A percentile compares a stretch with the other conserved stretches of the same genome.
Conservation (phyloP, 2,888 invertebrate genomes). For the Noctua janthina region DNA sequence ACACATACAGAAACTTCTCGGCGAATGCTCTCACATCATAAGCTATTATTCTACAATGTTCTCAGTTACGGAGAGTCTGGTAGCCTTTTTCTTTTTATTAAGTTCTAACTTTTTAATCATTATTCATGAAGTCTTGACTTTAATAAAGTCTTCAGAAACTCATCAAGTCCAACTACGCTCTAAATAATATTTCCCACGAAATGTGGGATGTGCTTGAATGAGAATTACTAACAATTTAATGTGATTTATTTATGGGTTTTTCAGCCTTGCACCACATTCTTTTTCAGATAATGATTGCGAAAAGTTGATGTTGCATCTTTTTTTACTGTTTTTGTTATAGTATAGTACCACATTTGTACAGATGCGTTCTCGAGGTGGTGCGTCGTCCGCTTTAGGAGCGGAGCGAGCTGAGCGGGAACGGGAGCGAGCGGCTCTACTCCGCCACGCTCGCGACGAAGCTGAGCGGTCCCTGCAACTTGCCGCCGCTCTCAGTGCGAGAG, state of each 20-base stretch:
- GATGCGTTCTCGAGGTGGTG: constrained; percentile 94
- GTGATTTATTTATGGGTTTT: constrained; percentile 18
- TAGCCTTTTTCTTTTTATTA: constrained; percentile 34
- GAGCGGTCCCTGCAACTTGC: constrained; percentile 96
- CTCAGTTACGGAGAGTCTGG: constrained; percentile 14
- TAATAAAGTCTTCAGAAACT: constrained; percentile 29
- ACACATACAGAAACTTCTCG: constrained; percentile 51
- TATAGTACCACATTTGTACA: constrained; percentile 64
- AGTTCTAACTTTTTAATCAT: constrained; percentile 43
- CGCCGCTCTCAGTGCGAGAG: constrained; percentile 96
- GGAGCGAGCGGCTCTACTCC: constrained; percentile 96
- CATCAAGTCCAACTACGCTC: constrained; percentile 19
- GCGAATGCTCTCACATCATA: constrained; percentile 37
- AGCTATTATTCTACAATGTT: constrained; percentile 53
- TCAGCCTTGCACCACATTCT: not conserved
- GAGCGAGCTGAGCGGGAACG: constrained; percentile 94
- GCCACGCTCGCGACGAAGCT: constrained; percentile 97
- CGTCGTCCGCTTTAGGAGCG: constrained; percentile 92
- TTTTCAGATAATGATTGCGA: constrained; percentile 25
- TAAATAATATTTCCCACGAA: constrained; percentile 14
- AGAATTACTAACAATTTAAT: constrained; percentile 1
- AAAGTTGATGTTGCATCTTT: constrained; percentile 23
- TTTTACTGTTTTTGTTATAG: constrained; percentile 46
- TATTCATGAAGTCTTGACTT: constrained; percentile 39
- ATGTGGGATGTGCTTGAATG: too few species aligned